These are phyloP conservation scores for Dorcus hopei DNA, from an alignment of 2,888 invertebrate species.

Conservation along the genomic window DNA sequence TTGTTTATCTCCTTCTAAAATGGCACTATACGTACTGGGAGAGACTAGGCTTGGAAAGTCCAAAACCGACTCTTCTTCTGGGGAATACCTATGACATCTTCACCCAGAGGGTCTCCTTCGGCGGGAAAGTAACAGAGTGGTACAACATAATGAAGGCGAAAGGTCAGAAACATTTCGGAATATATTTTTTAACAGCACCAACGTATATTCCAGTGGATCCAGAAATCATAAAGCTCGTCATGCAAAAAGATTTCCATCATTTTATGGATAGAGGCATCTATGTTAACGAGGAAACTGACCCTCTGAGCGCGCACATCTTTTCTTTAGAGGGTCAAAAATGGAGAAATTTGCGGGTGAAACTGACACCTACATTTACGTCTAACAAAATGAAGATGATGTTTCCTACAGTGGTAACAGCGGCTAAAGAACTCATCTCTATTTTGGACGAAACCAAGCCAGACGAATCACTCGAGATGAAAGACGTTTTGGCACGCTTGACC, in stretches of 20 bases:
- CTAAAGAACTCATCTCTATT: slow-evolving; percentile 50
- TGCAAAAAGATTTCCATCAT: slow-evolving; percentile 56
- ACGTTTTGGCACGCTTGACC: slow-evolving; percentile 54
- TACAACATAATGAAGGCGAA: slow-evolving; percentile 32
- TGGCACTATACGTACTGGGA: slow-evolving; percentile 25
- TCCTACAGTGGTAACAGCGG: slow-evolving; percentile 53
- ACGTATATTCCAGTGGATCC: slow-evolving; percentile 49
- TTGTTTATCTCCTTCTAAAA: slow-evolving; percentile 12
- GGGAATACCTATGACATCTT: slow-evolving; percentile 47
- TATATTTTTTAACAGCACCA: slow-evolving; percentile 52
- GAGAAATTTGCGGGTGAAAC: slow-evolving; percentile 57
- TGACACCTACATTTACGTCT: slow-evolving; percentile 62
- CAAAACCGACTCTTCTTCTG: slow-evolving; percentile 42
- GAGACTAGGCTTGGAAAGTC: slow-evolving; percentile 14
- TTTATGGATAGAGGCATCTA: slow-evolving; percentile 61
- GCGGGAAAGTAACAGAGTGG: slow-evolving; percentile 33
- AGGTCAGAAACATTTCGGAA: slow-evolving; percentile 46
- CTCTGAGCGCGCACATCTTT: slow-evolving; percentile 57
- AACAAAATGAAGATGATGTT: slow-evolving; percentile 63
- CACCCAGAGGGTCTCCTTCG: slow-evolving; percentile 35
- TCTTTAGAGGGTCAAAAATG: slow-evolving; percentile 55
- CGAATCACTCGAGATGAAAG: slow-evolving; percentile 34
- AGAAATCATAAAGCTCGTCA: slow-evolving; percentile 48
- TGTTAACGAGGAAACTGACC: slow-evolving; percentile 56
- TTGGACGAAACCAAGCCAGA: slow-evolving; percentile 4